These are phyloP conservation scores for Diadema setosum DNA, from an alignment of 35 echinoderm and acorn worm genomes.

Conservation along the genomic window DNA sequence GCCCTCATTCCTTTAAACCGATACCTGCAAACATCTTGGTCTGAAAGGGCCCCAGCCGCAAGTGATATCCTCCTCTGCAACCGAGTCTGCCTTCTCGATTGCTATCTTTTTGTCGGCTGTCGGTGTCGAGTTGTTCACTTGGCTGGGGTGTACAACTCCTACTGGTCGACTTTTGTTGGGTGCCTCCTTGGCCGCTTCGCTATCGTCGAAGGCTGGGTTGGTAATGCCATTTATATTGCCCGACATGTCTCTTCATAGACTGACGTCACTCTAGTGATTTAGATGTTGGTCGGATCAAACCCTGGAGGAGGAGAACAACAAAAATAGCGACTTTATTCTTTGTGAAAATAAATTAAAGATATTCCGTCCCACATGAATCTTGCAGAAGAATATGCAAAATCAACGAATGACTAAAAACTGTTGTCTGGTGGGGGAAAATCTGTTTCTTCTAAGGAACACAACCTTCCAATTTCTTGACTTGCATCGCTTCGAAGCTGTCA, in stretches of 20 bases:
- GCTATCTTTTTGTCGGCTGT: background rate
- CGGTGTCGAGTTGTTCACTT: background rate
- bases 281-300: no score
- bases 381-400: no score
- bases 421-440: no score
- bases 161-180: background rate
- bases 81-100: background rate
- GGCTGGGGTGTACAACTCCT: background rate
- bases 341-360: no score
- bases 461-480: no score
- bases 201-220: background rate
- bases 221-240: background rate
- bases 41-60: constrained; percentile 16
- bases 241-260: background rate
- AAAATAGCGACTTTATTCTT: no score
- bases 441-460: no score
- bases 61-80: background rate
- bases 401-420: no score
- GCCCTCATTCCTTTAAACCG: background rate
- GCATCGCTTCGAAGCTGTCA: no score
- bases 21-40: constrained; percentile 19
- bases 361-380: no score
- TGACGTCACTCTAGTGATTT: no score
- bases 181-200: background rate
- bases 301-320: no score